Evolutionary conservation across 2,797 vertebrate species (phyloP).

Genomic region (Diplodus puntazzo): DNA sequence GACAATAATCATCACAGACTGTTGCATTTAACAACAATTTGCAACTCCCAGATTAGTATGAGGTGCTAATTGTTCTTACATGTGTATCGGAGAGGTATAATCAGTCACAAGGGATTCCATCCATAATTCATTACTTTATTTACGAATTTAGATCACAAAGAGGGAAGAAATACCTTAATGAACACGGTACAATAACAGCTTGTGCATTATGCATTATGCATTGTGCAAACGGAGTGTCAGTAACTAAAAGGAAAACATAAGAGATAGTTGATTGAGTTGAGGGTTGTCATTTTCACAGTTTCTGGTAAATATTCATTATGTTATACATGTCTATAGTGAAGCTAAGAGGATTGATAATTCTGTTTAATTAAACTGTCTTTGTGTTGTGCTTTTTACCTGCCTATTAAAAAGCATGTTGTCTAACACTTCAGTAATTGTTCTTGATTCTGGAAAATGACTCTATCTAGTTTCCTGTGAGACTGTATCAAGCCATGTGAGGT

Average conservation of each 20-base stretch:
- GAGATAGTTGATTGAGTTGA: constrained; percentile 33
- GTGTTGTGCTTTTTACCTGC: constrained; percentile 25
- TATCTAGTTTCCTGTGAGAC: not conserved
- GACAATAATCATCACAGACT: constrained; percentile 54
- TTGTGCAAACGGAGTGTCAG: not conserved
- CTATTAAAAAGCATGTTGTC: constrained; percentile 25
- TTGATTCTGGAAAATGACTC: not conserved
- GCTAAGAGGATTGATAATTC: constrained; percentile 9
- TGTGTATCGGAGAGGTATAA: constrained; percentile 48
- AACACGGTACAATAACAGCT: constrained; percentile 24
- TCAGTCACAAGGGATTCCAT: constrained; percentile 49
- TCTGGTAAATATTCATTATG: constrained; percentile 14
- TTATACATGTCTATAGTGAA: constrained; percentile 9
- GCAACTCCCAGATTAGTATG: constrained; percentile 66
- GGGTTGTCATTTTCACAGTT: constrained; percentile 11
- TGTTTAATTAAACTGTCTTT: constrained; percentile 16
- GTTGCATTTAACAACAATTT: constrained; percentile 59
- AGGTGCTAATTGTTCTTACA: constrained; percentile 80
- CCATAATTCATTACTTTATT: constrained; percentile 66
- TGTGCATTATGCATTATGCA: constrained; percentile 14
- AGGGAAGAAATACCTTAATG: constrained; percentile 23
- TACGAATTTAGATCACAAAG: constrained; percentile 61
- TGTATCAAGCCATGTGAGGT: not conserved
- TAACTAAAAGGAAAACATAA: constrained; percentile 19
- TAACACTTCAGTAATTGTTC: constrained; percentile 17